Evolutionary conservation across 2,797 vertebrate species (phyloP).

Genomic region (Steatocranus sp.): DNA sequence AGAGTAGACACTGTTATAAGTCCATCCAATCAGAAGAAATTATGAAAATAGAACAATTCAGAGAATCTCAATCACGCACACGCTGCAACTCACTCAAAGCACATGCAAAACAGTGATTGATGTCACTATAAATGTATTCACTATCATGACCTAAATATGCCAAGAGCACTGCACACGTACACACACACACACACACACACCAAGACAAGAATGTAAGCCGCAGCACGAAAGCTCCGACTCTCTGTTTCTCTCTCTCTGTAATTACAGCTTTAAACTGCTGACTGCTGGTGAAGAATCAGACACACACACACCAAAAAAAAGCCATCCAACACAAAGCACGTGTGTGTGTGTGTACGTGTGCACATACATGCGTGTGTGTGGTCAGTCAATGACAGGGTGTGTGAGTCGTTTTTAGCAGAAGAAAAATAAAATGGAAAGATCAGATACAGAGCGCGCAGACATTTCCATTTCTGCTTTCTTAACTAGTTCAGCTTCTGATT

Average conservation of each 20-base stretch:
- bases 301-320: conserved; percentile 15
- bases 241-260: conserved; percentile 49
- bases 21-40: background rate
- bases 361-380: conserved; percentile 34
- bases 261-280: conserved; percentile 71
- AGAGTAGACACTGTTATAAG: background rate
- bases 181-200: background rate
- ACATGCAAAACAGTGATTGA: conserved; percentile 5
- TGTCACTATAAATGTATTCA: conserved; percentile 27
- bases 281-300: conserved; percentile 32
- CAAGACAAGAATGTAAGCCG: background rate
- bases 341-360: background rate
- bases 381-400: conserved; percentile 67
- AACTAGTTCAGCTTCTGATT: background rate
- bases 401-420: conserved; percentile 48
- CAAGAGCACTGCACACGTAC: background rate
- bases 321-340: conserved; percentile 13
- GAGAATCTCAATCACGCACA: background rate
- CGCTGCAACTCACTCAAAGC: background rate
- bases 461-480: conserved; percentile 26
- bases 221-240: conserved; percentile 30
- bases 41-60: background rate
- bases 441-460: conserved; percentile 14
- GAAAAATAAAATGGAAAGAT: conserved; percentile 56
- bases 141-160: conserved; percentile 35